A percentile compares a stretch with the other conserved stretches of the same genome.
Conservation (phyloP, 2,113 vertebrate genomes). For the Otis tarda region DNA sequence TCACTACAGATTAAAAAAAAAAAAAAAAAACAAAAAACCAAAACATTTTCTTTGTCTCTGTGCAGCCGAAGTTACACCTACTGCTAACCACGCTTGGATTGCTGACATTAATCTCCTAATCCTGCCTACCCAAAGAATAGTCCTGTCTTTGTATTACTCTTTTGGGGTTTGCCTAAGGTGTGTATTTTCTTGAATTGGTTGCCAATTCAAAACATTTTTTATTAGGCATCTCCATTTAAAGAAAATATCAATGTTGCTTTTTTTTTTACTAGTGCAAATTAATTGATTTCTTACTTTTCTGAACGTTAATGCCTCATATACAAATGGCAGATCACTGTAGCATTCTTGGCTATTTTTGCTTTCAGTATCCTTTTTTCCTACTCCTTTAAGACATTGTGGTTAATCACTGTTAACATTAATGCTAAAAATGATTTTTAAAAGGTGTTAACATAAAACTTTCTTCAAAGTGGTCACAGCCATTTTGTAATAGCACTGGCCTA, state of each 20-base stretch:
- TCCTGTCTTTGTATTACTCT: not conserved
- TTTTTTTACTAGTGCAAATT: not conserved
- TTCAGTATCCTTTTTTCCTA: not conserved
- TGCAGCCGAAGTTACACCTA: not conserved
- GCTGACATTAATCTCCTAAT: not conserved
- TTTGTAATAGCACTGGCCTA: constrained; percentile 5
- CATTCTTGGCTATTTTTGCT: not conserved
- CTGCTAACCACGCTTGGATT: not conserved
- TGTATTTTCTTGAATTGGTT: not conserved
- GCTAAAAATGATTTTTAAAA: not conserved
- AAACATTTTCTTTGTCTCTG: not conserved
- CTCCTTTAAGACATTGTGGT: not conserved
- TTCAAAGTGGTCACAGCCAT: constrained; percentile 30
- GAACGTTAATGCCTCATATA: not conserved
- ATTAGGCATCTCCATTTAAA: not conserved
- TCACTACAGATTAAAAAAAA: not conserved
- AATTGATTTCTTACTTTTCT: not conserved
- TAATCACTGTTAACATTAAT: not conserved
- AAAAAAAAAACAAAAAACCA: too few relatives aligned
- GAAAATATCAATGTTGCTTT: not conserved
- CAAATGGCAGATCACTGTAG: not conserved
- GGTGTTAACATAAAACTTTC: not conserved
- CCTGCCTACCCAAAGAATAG: not conserved
- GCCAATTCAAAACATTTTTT: not conserved
- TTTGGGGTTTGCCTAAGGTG: not conserved